Conservation (phyloP, 1,140 invertebrate species). For the Apis laboriosa region DNA sequence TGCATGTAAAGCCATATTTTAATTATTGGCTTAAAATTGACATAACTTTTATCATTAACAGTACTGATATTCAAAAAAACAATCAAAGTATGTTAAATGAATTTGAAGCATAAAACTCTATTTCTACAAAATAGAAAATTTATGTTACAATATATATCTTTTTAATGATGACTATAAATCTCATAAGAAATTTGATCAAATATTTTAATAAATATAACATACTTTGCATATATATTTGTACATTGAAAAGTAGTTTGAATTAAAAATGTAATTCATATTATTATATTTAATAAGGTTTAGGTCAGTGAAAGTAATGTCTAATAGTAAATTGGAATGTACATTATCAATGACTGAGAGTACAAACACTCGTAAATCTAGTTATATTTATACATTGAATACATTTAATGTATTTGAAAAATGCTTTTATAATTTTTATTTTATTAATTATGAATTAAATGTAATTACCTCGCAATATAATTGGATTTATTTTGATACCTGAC, state of each 20-base stretch:
- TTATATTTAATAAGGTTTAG: constrained; percentile 58
- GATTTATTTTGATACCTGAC: constrained; percentile 4
- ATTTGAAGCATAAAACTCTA: constrained; percentile 45
- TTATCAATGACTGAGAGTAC: constrained; percentile 78
- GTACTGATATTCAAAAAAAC: constrained; percentile 33
- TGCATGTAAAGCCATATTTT: constrained; percentile 44
- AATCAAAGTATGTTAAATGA: constrained; percentile 49
- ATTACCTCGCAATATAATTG: constrained; percentile 38
- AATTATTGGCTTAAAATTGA: constrained; percentile 39
- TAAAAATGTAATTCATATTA: constrained; percentile 48
- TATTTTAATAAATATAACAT: constrained; percentile 51
- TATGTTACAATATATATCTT: constrained; percentile 28
- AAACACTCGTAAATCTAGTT: constrained; percentile 76
- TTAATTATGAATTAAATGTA: constrained; percentile 58
- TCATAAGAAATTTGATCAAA: constrained; percentile 32
- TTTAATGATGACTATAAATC: constrained; percentile 38
- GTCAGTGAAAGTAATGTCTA: constrained; percentile 58
- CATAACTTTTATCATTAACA: constrained; percentile 42
- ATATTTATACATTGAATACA: constrained; percentile 75
- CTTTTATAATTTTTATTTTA: constrained; percentile 71
- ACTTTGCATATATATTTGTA: constrained; percentile 60
- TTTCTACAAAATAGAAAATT: constrained; percentile 29
- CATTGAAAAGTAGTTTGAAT: constrained; percentile 52
- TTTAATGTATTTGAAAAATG: constrained; percentile 74
- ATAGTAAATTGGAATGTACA: constrained; percentile 68